phyloP scores from a whole-genome alignment of 2,113 vertebrate genomes.

The Oxyruncus cristatus region DNA sequence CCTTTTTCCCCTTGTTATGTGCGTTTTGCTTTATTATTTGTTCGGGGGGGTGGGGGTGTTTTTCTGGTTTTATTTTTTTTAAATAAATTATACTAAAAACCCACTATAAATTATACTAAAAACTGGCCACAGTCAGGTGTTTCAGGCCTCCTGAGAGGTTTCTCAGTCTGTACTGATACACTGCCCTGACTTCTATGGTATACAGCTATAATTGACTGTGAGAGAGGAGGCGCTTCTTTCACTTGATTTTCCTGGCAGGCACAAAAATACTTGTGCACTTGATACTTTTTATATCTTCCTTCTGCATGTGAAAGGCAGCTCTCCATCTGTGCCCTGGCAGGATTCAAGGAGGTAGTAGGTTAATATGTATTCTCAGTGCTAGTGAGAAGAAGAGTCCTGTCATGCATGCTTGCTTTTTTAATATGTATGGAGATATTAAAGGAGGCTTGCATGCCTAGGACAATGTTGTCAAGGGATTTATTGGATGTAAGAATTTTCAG shows the following conservation, averaged over 20 bases:
- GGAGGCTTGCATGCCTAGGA: neutral
- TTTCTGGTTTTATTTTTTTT: neutral
- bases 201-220: neutral
- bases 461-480: neutral
- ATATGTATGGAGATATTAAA: neutral
- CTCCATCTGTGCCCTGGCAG: slow-evolving; percentile 40
- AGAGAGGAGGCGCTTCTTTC: neutral
- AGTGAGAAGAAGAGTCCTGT: neutral
- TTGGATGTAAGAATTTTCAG: neutral
- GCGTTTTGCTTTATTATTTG: neutral
- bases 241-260: neutral
- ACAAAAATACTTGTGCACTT: slow-evolving; percentile 42
- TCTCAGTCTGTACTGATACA: neutral
- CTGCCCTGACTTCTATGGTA: neutral
- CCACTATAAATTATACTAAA: no score
- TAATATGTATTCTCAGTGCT: neutral
- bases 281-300: slow-evolving; percentile 26
- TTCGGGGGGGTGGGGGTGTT: accelerated
- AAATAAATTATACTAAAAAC: neutral
- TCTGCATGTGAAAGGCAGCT: slow-evolving; percentile 14
- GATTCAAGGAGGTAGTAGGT: slow-evolving; percentile 29
- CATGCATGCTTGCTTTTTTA: neutral
- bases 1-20: neutral
- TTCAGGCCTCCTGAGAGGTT: neutral
- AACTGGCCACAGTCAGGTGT: neutral